Evolutionary conservation across 2,888 invertebrate genomes (phyloP).

Genomic region (Phytoseiulus persimilis): DNA sequence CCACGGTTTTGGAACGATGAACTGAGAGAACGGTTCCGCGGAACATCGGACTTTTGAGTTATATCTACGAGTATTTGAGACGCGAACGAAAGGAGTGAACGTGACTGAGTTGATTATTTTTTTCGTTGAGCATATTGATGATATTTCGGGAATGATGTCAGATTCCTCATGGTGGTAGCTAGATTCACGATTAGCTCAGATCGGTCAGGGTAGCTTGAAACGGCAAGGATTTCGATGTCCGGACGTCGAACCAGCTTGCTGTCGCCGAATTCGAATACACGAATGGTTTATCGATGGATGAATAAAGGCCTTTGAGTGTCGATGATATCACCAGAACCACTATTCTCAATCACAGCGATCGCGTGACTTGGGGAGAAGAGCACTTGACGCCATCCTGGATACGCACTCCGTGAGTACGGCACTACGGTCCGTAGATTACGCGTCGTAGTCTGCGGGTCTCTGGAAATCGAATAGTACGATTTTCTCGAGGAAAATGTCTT

Average conservation of each 20-base stretch:
- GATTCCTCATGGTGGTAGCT: slow-evolving; percentile 5
- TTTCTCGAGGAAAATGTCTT: too few relatives aligned
- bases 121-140: background rate
- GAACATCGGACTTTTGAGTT: background rate
- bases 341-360: background rate
- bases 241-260: background rate
- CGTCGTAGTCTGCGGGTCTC: background rate
- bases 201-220: background rate
- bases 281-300: background rate
- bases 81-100: background rate
- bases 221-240: background rate
- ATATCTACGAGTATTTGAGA: background rate
- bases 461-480: background rate
- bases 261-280: background rate
- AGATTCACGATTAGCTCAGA: background rate
- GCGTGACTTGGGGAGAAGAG: background rate
- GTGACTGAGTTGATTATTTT: background rate
- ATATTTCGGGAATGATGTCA: background rate
- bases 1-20: background rate
- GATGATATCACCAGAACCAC: background rate
- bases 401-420: background rate
- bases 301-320: background rate
- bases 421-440: too few relatives aligned
- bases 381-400: background rate
- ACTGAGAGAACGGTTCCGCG: background rate